Evolutionary conservation across 2,888 invertebrate genomes (phyloP).

Genomic region (Pristionchus fissidentatus): DNA sequence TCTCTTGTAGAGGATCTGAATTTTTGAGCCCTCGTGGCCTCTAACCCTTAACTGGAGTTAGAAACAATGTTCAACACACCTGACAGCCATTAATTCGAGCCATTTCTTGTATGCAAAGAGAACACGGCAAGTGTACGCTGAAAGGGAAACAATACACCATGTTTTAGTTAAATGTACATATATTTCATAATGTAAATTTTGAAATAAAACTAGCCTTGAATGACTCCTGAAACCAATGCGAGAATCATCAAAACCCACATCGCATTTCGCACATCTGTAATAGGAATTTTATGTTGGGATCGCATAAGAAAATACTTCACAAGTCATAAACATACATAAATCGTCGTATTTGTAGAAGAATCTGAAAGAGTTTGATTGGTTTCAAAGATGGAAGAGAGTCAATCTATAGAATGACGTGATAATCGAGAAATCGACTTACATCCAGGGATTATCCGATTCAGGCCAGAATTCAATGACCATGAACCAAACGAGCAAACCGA

Average conservation of each 20-base stretch:
- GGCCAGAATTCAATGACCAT: slow-evolving; percentile 12
- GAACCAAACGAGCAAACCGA: neutral
- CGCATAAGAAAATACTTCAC: too few species aligned
- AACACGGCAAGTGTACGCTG: slow-evolving; percentile 4
- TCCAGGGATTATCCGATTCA: neutral
- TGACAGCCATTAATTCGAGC: slow-evolving; percentile 22
- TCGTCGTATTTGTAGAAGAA: neutral
- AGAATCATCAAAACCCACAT: neutral
- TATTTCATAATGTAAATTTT: neutral
- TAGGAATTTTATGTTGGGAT: too few species aligned
- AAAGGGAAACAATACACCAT: too few species aligned
- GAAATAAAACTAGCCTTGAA: neutral
- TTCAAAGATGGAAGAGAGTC: too few species aligned
- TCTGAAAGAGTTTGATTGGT: too few species aligned
- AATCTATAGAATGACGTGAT: neutral
- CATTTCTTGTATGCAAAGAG: slow-evolving; percentile 29
- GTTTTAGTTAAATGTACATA: neutral
- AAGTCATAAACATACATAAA: neutral
- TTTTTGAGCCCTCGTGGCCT: too few species aligned
- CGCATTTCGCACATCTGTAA: neutral
- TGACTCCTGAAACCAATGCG: neutral
- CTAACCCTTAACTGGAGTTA: too few species aligned
- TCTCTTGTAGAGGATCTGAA: too few species aligned
- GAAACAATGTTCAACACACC: too few species aligned
- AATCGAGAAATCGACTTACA: neutral